These are phyloP conservation scores for Rhamnusium bicolor DNA, from an alignment of 2,888 invertebrate species.

Conservation along the genomic window DNA sequence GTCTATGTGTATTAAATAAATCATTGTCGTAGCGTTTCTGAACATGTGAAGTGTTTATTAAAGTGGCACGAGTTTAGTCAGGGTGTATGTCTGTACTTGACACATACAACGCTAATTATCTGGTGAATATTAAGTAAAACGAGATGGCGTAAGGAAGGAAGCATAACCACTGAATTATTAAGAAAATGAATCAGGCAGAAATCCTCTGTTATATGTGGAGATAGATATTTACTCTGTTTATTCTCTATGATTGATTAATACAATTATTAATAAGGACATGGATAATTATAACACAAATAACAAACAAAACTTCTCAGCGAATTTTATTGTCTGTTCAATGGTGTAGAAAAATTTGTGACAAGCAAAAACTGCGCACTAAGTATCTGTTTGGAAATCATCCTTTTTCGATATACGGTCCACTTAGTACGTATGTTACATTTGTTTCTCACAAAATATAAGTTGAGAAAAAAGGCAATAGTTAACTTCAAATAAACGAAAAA, in stretches of 20 bases:
- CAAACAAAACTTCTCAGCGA: no score
- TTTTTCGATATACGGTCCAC: no score
- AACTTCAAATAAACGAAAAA: no score
- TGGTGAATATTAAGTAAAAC: conserved; percentile 41
- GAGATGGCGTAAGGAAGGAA: conserved; percentile 19
- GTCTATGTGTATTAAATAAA: conserved; percentile 25
- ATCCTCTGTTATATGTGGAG: not conserved
- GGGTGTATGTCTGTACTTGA: conserved; percentile 31
- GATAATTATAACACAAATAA: no score
- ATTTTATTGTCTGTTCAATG: no score
- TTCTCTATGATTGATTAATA: not conserved
- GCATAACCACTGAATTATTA: conserved; percentile 9
- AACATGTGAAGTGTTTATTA: conserved; percentile 36
- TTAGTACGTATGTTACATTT: no score
- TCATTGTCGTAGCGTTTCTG: conserved; percentile 22
- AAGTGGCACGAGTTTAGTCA: conserved; percentile 13
- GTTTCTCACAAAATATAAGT: no score
- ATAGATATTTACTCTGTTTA: not conserved
- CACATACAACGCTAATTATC: conserved; percentile 45
- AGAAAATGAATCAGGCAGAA: not conserved
- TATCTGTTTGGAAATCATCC: no score
- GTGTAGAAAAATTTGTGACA: no score
- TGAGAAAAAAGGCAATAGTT: no score
- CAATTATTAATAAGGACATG: not conserved
- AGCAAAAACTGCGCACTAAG: no score